Evolutionary conservation across 2,113 vertebrate species (phyloP).

Genomic region (Lepus europaeus): DNA sequence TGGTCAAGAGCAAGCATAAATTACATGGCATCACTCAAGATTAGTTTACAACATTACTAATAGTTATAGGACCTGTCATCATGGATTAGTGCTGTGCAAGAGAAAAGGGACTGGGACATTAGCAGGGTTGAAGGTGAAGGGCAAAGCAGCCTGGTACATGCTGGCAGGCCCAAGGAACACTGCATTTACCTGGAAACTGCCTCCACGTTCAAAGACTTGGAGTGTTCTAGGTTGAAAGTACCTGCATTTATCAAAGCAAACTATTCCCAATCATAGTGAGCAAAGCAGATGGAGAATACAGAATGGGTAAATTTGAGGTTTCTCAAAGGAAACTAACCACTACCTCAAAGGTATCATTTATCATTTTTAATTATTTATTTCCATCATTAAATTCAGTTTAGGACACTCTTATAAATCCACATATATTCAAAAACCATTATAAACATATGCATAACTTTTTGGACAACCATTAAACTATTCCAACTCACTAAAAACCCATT

Average conservation of each 20-base stretch:
- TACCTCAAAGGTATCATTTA: background rate
- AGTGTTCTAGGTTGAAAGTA: background rate
- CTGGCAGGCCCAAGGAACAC: background rate
- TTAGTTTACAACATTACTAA: constrained; percentile 68
- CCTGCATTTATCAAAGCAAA: constrained; percentile 23
- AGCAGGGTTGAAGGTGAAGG: constrained; percentile 61
- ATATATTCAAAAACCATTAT: background rate
- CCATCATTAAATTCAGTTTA: constrained; percentile 5
- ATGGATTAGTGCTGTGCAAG: constrained; percentile 47
- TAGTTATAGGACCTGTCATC: constrained; percentile 67
- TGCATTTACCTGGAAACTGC: background rate
- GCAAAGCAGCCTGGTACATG: background rate
- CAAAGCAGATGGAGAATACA: background rate
- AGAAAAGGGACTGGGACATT: constrained; percentile 70
- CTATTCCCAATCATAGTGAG: background rate
- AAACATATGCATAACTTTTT: no score
- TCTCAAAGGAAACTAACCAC: background rate
- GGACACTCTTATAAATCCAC: background rate
- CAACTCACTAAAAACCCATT: background rate
- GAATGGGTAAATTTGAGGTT: background rate
- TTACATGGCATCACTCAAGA: constrained; percentile 73
- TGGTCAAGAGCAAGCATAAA: constrained; percentile 68
- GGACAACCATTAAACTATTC: background rate
- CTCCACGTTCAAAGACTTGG: background rate
- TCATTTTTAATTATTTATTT: constrained; percentile 26